Conservation (phyloP, 2,797 vertebrate species). For the Saxicola maurus region DNA sequence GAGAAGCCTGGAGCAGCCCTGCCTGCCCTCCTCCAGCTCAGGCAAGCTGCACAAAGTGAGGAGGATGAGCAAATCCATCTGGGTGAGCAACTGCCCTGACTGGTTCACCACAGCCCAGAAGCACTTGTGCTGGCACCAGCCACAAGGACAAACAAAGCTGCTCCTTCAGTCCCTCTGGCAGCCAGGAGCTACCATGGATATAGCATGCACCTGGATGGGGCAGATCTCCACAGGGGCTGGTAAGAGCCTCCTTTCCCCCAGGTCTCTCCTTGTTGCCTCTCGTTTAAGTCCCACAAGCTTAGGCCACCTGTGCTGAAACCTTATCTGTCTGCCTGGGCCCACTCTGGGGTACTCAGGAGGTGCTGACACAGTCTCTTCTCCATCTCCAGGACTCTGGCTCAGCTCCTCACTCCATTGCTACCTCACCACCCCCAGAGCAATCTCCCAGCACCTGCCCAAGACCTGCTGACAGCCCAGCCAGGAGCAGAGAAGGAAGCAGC, state of each 20-base stretch:
- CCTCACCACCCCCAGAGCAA: not conserved
- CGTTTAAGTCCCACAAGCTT: not conserved
- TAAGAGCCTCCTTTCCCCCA: not conserved
- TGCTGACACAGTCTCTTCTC: not conserved
- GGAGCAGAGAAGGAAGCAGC: not conserved
- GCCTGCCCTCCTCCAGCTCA: not conserved
- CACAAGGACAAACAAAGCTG: not conserved
- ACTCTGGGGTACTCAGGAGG: not conserved
- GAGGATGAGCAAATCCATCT: not conserved
- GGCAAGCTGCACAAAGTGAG: not conserved
- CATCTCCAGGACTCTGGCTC: not conserved
- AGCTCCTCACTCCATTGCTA: fast-evolving
- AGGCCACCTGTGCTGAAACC: not conserved
- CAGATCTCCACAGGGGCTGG: not conserved
- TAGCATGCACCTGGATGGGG: fast-evolving
- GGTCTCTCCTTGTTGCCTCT: not conserved
- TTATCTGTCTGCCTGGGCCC: not conserved
- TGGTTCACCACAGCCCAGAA: not conserved
- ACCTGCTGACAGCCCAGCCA: not conserved
- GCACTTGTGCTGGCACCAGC: not conserved
- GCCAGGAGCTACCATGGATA: not conserved
- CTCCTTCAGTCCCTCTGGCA: not conserved
- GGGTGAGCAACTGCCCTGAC: not conserved
- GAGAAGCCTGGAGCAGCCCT: not conserved
- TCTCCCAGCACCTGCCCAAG: not conserved